Conservation (phyloP, 92 coral and sea anemone species). For the Palythoa grandis region DNA sequence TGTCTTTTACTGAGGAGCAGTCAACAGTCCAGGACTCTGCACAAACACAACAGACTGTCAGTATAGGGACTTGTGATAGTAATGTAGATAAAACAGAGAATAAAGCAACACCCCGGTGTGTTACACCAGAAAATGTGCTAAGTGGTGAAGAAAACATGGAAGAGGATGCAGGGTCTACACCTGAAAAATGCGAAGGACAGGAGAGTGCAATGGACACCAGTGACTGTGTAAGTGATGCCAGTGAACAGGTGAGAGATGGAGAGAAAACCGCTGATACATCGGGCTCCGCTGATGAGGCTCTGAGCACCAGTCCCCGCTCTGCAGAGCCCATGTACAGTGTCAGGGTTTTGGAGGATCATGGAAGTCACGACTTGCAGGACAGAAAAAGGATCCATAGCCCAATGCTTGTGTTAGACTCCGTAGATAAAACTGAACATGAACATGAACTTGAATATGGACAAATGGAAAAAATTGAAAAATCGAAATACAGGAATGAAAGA, state of each 20-base stretch:
- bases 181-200: background rate
- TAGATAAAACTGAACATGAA: conserved; percentile 12
- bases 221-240: conserved; percentile 10
- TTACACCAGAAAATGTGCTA: background rate
- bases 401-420: conserved; percentile 6
- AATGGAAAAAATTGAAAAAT: background rate
- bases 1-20: conserved; percentile 44
- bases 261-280: background rate
- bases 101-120: background rate
- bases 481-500: conserved; percentile 19
- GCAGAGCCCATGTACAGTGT: background rate
- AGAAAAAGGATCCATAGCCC: conserved; percentile 32
- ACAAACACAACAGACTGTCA: background rate
- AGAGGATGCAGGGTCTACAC: conserved; percentile 12
- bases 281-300: background rate
- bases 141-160: conserved; percentile 32
- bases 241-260: background rate
- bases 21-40: conserved; percentile 4
- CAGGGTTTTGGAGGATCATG: background rate
- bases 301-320: background rate
- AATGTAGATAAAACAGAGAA: conserved; percentile 4
- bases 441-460: background rate
- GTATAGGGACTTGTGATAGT: background rate
- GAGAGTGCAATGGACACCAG: conserved; percentile 39
- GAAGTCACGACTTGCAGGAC: background rate